These are phyloP conservation scores for Arothron firmamentum DNA, from an alignment of 2,113 vertebrate genomes.

Conservation along the genomic window DNA sequence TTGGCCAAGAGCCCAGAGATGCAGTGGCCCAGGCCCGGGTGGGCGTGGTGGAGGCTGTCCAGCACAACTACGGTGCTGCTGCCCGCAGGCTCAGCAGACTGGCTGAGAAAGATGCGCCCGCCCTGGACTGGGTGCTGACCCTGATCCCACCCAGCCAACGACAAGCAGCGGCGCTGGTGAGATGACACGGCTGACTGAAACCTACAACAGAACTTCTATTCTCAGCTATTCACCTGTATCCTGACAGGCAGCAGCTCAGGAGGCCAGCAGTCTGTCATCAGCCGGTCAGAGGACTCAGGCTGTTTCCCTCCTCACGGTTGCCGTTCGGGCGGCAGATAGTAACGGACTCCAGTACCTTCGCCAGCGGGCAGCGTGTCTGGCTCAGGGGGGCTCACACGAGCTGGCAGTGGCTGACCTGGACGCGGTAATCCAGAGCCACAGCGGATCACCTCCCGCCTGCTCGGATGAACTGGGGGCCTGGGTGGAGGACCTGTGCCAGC, in stretches of 20 bases:
- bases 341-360: constrained; percentile 66
- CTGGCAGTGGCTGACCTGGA: constrained; percentile 80
- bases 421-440: constrained; percentile 67
- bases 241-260: constrained; percentile 77
- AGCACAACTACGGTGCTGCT: constrained; percentile 65
- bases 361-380: constrained; percentile 78
- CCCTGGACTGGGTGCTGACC: constrained; percentile 76
- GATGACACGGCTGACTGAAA: neutral
- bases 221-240: neutral
- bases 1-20: constrained; percentile 70
- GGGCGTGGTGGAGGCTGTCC: constrained; percentile 82
- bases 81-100: constrained; percentile 76
- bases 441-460: constrained; percentile 7
- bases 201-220: neutral
- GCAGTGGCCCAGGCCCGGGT: constrained; percentile 74
- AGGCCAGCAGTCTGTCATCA: constrained; percentile 73
- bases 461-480: constrained; percentile 39
- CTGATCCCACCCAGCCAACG: constrained; percentile 74
- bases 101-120: constrained; percentile 71
- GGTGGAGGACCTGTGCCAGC: constrained; percentile 79
- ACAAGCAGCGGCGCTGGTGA: constrained; percentile 80
- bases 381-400: constrained; percentile 69
- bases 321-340: constrained; percentile 64
- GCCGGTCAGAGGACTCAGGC: constrained; percentile 66
- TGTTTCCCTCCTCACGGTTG: constrained; percentile 79